Percentiles rank a stretch among this genome's conserved stretches.
phyloP scores from a whole-genome alignment of 2,797 vertebrate species.

The Danio tinwini region DNA sequence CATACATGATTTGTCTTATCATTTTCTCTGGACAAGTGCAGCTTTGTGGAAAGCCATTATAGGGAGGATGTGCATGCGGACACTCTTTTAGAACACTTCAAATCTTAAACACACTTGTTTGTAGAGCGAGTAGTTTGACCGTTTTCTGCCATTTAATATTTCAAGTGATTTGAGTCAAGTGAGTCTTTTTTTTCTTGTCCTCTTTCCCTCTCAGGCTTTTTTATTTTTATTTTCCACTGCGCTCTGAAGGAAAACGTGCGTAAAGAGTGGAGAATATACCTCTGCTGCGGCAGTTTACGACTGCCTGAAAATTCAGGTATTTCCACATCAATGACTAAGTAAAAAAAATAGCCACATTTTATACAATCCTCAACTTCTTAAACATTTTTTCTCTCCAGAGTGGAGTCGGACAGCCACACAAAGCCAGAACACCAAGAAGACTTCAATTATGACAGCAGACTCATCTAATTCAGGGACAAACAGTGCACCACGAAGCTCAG shows the following conservation, averaged over 20 bases:
- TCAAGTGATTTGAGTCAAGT: too few species aligned
- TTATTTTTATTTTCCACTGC: constrained; percentile 95
- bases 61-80: too few species aligned
- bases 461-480: constrained; percentile 76
- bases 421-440: constrained; percentile 80
- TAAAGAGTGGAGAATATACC: constrained; percentile 88
- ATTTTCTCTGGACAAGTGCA: too few species aligned
- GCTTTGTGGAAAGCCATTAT: too few species aligned
- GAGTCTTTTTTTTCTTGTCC: background rate
- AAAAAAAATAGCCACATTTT: background rate
- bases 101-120: too few species aligned
- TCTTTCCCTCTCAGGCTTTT: constrained; percentile 80
- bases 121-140: too few species aligned
- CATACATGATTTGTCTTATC: too few species aligned
- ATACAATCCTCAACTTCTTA: background rate
- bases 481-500: constrained; percentile 80
- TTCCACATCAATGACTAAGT: background rate
- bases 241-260: constrained; percentile 91
- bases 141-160: too few species aligned
- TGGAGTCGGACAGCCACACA: constrained; percentile 92
- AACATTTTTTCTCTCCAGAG: constrained; percentile 72
- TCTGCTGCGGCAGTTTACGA: constrained; percentile 90
- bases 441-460: constrained; percentile 74
- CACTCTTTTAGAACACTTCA: too few species aligned
- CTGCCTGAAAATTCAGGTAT: constrained; percentile 92